Evolutionary conservation across 2,797 vertebrate genomes (phyloP), one percentile per base, ranked within the genome.

Genomic region (Fratercula arctica): DNA sequence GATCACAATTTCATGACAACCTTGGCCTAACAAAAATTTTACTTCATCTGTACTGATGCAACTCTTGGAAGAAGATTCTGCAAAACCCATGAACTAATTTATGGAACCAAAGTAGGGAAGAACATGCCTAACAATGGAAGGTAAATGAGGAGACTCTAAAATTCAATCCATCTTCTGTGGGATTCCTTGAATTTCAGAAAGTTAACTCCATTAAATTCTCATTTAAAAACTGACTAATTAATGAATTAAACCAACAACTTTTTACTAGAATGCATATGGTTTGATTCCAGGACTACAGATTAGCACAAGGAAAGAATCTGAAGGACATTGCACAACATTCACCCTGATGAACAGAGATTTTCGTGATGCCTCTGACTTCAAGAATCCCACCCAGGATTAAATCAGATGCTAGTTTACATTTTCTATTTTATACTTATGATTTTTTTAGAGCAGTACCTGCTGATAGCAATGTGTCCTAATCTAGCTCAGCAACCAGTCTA

Each of bases 401-500:
- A 88, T 81, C 11, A 81, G 24, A 19, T 84, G 28, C 15, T 76
- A 84, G 18, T 46, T 90, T 83, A 39, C 19, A 20, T 15, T 74
- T 85, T 37, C 11, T 90, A 67, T 72, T 92, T 94, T 74, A 53
- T 79, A 39, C 28, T 46, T 54, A 24, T 19, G 45, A 29, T 33
- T 89, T 92, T 96, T 95, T 89, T 85, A 85, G 48, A 93, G 54
- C 59, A 87, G 41, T 18, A 86, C 45, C 73, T 76, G 51, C 74
- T 88, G 79, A 63, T 87, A 80, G 85, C 54, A 95, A 54, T 57
- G 35, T 83, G 41, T 18, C 5, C 26, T 96, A 81, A 92, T 95
- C 72, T 95, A 85, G 48, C 61, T 80, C 89, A 96, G 72, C 45
- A 92, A 68, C 82, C 50, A 81, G 43, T 81, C 77, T 90, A 93